Percentiles rank a stretch among this genome's conserved stretches.
Evolutionary conservation across 2,113 vertebrate genomes (phyloP).

Genomic region (Trogon melanurus): DNA sequence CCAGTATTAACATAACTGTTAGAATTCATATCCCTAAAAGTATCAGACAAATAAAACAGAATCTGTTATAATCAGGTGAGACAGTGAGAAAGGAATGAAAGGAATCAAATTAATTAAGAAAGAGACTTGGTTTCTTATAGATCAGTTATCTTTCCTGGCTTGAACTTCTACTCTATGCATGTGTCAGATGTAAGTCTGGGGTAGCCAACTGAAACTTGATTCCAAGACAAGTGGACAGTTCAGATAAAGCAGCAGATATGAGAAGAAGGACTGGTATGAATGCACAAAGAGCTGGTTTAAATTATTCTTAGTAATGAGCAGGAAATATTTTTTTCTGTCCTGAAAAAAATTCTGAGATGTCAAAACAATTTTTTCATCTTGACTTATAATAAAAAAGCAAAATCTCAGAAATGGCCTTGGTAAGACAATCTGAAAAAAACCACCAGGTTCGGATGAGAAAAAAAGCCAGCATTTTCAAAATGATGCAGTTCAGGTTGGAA

Average conservation of each 20-base stretch:
- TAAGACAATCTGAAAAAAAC: neutral
- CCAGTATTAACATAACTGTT: neutral
- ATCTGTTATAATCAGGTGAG: conserved; percentile 26
- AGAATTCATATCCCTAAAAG: conserved; percentile 64
- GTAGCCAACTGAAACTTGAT: neutral
- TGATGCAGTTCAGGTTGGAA: neutral
- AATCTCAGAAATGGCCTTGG: neutral
- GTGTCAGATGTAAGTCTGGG: neutral
- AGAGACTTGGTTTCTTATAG: neutral
- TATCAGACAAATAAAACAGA: conserved; percentile 36
- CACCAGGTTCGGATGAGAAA: accelerated
- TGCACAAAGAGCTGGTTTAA: neutral
- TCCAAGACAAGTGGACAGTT: neutral
- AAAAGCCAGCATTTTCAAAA: neutral
- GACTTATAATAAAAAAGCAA: neutral
- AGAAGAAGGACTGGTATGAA: neutral
- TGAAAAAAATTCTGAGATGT: neutral
- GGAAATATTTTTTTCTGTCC: neutral
- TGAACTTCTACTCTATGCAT: neutral
- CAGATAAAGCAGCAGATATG: neutral
- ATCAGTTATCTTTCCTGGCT: neutral
- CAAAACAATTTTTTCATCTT: neutral
- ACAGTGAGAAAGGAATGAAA: neutral
- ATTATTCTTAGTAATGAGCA: neutral
- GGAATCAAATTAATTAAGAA: neutral